Conservation (phyloP, 2,888 invertebrate genomes). For the Drosophila mayaguana region DNA sequence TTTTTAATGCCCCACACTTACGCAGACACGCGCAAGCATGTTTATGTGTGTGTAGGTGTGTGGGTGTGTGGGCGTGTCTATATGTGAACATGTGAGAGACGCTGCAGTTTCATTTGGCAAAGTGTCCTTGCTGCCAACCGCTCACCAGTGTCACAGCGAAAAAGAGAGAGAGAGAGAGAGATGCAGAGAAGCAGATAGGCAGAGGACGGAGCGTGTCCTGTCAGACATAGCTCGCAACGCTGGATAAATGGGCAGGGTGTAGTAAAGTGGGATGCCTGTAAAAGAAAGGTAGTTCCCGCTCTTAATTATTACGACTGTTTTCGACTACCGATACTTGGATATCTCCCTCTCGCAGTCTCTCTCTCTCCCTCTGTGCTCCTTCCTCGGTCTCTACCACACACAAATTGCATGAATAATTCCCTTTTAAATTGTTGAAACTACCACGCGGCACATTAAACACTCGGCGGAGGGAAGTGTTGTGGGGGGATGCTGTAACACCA, state of each 20-base stretch:
- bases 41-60: not conserved
- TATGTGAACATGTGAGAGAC: not conserved
- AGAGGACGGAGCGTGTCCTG: constrained; percentile 1
- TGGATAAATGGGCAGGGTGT: constrained; percentile 3
- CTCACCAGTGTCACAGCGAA: too few species aligned
- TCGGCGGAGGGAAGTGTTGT: not conserved
- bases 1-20: constrained; percentile 64
- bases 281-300: constrained; percentile 14
- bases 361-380: not conserved
- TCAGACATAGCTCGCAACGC: constrained; percentile 28
- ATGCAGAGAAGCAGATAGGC: not conserved
- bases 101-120: constrained; percentile 71
- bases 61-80: not conserved
- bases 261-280: not conserved
- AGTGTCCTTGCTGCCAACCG: constrained; percentile 54
- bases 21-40: not conserved
- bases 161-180: constrained; percentile 12
- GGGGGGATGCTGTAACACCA: constrained; percentile 13
- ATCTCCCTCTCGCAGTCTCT: not conserved
- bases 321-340: constrained; percentile 34
- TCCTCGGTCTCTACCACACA: constrained; percentile 15
- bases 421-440: constrained; percentile 78
- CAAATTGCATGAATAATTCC: constrained; percentile 82
- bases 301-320: constrained; percentile 60
- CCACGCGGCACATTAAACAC: constrained; percentile 37